Conservation (phyloP, 2,888 invertebrate genomes). For the Pogonocherus hispidulus region DNA sequence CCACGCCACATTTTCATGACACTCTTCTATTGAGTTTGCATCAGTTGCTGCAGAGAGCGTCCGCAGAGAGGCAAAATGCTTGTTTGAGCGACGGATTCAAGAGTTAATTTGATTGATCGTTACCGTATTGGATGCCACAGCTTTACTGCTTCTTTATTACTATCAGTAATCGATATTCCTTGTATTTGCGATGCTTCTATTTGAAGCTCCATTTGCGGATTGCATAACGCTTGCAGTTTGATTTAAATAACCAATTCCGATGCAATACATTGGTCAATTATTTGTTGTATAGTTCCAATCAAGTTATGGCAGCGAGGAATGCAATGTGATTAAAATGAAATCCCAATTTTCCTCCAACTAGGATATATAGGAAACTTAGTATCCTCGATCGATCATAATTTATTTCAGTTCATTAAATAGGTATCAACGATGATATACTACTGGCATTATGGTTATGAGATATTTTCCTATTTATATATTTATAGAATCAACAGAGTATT, state of each 20-base stretch:
- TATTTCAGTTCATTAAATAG: no score
- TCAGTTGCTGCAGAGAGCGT: not conserved
- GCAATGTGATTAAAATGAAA: not conserved
- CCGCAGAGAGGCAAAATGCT: not conserved
- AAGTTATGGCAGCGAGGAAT: not conserved
- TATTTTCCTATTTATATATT: no score
- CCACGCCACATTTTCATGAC: not conserved
- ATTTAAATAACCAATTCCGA: constrained; percentile 29
- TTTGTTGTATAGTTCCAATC: constrained; percentile 10
- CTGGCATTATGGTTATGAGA: no score
- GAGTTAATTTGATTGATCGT: constrained; percentile 32
- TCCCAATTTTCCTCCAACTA: no score
- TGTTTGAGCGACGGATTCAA: not conserved
- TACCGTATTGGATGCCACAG: constrained; percentile 27
- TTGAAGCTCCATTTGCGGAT: no score
- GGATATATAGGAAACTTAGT: no score
- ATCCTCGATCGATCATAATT: no score
- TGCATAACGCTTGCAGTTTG: constrained; percentile 23
- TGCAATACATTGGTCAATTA: constrained; percentile 21
- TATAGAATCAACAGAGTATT: no score
- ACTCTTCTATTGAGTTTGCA: no score
- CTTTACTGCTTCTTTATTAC: constrained; percentile 21
- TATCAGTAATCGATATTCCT: constrained; percentile 30
- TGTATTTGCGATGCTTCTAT: not conserved
- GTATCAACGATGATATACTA: no score